Percentiles rank a stretch among this genome's conserved stretches.
phyloP scores from a whole-genome alignment of 2,888 invertebrate genomes.

The Phymatocera aterrima region DNA sequence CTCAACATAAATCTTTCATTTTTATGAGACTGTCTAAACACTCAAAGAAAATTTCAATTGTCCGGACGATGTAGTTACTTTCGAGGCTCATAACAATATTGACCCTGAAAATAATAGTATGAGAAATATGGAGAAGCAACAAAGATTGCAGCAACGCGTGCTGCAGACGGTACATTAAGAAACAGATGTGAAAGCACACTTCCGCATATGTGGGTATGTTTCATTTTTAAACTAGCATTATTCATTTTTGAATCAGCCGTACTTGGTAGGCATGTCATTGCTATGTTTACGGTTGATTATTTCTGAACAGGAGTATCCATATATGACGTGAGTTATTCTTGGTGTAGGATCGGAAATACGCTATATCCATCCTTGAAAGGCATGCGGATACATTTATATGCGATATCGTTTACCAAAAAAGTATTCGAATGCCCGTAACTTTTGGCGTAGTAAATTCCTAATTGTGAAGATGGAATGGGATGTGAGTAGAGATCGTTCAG shows the following conservation, averaged over 20 bases:
- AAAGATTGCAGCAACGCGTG: not conserved
- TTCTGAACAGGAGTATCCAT: no score
- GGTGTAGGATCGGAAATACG: not conserved
- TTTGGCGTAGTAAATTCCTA: not conserved
- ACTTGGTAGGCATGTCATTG: no score
- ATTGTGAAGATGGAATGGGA: not conserved
- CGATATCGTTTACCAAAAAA: not conserved
- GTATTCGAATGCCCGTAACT: not conserved
- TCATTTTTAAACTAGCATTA: no score
- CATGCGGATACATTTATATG: not conserved
- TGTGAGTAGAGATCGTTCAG: not conserved
- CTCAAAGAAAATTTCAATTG: not conserved
- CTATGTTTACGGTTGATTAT: no score
- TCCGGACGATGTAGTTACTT: not conserved
- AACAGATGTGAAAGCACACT: not conserved
- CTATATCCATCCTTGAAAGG: not conserved
- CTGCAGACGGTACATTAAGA: not conserved
- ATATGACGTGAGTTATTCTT: not conserved
- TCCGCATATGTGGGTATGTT: no score
- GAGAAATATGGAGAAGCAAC: not conserved
- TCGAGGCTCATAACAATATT: no score
- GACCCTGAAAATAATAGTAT: no score
- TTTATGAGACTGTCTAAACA: not conserved
- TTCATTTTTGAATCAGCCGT: no score
- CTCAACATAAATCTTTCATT: not conserved